Percentiles rank a stretch among this genome's conserved stretches.
Evolutionary conservation across 2,888 invertebrate species (phyloP).

Genomic region (Cosmia pyralina): DNA sequence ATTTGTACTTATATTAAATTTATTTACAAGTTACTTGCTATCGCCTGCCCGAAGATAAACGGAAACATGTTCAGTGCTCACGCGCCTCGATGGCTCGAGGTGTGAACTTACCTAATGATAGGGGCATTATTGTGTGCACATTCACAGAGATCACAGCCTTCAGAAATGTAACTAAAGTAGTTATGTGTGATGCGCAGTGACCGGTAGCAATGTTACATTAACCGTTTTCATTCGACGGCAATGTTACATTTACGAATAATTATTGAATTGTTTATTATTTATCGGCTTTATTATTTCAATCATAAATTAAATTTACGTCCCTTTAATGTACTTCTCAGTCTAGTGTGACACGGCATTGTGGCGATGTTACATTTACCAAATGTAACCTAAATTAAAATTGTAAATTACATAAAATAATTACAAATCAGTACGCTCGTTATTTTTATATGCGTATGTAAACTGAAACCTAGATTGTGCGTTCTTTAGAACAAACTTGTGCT

Average conservation of each 20-base stretch:
- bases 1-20: conserved; percentile 63
- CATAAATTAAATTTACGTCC: conserved; percentile 64
- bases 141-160: conserved; percentile 67
- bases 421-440: conserved; percentile 52
- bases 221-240: conserved; percentile 43
- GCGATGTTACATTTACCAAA: conserved; percentile 46
- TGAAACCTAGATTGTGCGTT: conserved; percentile 61
- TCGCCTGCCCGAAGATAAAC: conserved; percentile 68
- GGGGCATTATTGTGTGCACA: conserved; percentile 60
- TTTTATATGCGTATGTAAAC: conserved; percentile 35
- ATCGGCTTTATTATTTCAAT: conserved; percentile 60
- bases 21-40: conserved; percentile 65
- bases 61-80: conserved; percentile 44
- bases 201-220: conserved; percentile 43
- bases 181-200: conserved; percentile 60
- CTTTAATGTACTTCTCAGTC: conserved; percentile 63
- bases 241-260: conserved; percentile 62
- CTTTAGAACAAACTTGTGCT: conserved; percentile 61
- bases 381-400: conserved; percentile 30
- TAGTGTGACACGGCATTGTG: conserved; percentile 63
- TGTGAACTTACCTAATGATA: conserved; percentile 65
- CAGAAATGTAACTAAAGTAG: conserved; percentile 59
- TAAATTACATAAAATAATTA: conserved; percentile 29
- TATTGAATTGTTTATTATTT: conserved; percentile 55
- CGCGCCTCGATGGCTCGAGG: conserved; percentile 44